A percentile compares a stretch with the other conserved stretches of the same genome.
Evolutionary conservation across 2,888 invertebrate species (phyloP).

Genomic region (Epistrophella euchroma): DNA sequence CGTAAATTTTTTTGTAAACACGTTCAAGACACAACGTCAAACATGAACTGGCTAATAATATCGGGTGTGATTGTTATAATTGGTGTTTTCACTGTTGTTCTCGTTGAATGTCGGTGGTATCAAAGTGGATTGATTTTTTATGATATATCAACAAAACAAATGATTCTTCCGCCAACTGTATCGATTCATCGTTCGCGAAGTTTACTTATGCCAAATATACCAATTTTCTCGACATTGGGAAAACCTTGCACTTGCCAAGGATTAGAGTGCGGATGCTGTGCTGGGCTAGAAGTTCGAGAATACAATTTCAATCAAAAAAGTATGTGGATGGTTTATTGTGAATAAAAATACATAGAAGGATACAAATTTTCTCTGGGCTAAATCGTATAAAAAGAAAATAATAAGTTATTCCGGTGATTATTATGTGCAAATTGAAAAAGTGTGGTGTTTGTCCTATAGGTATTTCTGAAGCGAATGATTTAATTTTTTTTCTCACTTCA

Average conservation of each 20-base stretch:
- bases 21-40: conserved; percentile 13
- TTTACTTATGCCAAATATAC: conserved; percentile 79
- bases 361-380: neutral
- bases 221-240: conserved; percentile 82
- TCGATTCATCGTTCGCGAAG: conserved; percentile 81
- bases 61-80: conserved; percentile 57
- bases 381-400: no score
- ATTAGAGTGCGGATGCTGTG: conserved; percentile 89
- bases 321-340: conserved; percentile 73
- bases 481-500: no score
- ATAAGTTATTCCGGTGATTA: no score
- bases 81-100: conserved; percentile 42
- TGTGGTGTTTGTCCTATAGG: no score
- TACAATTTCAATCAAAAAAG: conserved; percentile 85
- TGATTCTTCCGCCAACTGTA: conserved; percentile 81
- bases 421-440: no score
- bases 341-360: neutral
- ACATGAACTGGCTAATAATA: conserved; percentile 49
- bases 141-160: conserved; percentile 78
- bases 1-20: conserved; percentile 17
- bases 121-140: conserved; percentile 81
- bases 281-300: conserved; percentile 88
- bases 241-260: conserved; percentile 85
- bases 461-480: no score
- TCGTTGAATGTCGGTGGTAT: conserved; percentile 79